These are phyloP conservation scores for Masticophis lateralis DNA, from an alignment of 2,797 vertebrate species.

Conservation along the genomic window DNA sequence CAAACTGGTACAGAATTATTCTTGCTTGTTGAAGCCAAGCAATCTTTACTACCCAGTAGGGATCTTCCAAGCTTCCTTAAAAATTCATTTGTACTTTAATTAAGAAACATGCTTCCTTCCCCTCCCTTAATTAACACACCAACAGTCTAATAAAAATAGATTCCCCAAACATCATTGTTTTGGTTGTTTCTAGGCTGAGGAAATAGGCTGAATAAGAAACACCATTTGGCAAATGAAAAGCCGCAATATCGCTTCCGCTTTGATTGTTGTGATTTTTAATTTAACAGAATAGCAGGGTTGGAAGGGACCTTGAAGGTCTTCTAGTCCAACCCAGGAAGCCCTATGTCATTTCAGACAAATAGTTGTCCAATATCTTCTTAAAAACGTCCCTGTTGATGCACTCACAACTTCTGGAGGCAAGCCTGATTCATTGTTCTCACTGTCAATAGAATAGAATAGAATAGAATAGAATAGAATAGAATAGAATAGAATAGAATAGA, in stretches of 20 bases:
- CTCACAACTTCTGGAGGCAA: too few relatives aligned
- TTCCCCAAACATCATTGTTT: slow-evolving; percentile 23
- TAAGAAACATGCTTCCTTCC: slow-evolving; percentile 57
- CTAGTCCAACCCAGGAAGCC: background rate
- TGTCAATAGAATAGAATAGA: too few relatives aligned
- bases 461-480: too few relatives aligned
- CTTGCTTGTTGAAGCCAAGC: slow-evolving; percentile 19
- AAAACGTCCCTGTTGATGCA: too few relatives aligned
- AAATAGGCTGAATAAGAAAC: background rate
- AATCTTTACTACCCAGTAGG: slow-evolving; percentile 40
- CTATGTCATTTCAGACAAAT: too few relatives aligned
- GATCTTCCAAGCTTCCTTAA: slow-evolving; percentile 26
- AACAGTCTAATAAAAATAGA: slow-evolving; percentile 46
- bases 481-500: too few relatives aligned
- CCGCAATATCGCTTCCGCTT: background rate
- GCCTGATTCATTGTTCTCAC: background rate
- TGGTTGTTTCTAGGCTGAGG: background rate
- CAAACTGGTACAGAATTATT: slow-evolving; percentile 32
- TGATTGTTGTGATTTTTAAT: background rate
- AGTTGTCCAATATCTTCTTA: too few relatives aligned
- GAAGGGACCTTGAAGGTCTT: background rate
- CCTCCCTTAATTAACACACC: slow-evolving; percentile 57
- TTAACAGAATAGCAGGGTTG: background rate
- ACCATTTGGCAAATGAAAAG: background rate
- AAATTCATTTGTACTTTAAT: slow-evolving; percentile 66